Conservation (phyloP, 2,113 vertebrate genomes). For the Microtus ochrogaster region DNA sequence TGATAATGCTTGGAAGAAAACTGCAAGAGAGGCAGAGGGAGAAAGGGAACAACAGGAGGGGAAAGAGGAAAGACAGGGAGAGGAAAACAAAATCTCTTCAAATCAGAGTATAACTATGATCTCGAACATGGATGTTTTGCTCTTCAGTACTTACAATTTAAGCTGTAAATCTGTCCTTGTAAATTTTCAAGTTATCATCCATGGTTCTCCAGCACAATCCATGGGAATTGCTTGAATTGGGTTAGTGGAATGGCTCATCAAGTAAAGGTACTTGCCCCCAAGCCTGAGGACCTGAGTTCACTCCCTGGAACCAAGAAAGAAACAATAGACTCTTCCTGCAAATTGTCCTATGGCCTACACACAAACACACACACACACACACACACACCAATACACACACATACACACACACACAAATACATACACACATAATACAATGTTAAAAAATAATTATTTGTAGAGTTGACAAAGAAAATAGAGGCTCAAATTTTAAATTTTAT, state of each 20-base stretch:
- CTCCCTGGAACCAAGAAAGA: neutral
- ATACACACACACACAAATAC: neutral
- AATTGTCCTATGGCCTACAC: neutral
- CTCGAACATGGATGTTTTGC: neutral
- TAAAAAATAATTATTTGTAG: too few relatives aligned
- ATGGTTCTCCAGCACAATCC: neutral
- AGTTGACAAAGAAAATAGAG: neutral
- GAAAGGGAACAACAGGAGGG: rapidly evolving
- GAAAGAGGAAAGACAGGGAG: too few relatives aligned
- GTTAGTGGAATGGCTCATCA: neutral
- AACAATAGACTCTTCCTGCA: neutral
- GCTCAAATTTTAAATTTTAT: neutral
- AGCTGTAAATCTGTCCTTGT: neutral
- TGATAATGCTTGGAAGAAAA: neutral
- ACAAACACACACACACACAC: neutral
- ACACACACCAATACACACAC: neutral
- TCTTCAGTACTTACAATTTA: neutral
- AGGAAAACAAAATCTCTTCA: neutral
- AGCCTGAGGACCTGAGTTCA: neutral
- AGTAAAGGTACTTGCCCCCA: neutral
- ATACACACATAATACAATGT: neutral
- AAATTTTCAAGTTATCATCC: neutral
- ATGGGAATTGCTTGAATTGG: neutral
- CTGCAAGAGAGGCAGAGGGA: too few relatives aligned
- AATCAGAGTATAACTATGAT: neutral